phyloP scores from a whole-genome alignment of 2,113 vertebrate species.

The Phrynosoma blainvillii region DNA sequence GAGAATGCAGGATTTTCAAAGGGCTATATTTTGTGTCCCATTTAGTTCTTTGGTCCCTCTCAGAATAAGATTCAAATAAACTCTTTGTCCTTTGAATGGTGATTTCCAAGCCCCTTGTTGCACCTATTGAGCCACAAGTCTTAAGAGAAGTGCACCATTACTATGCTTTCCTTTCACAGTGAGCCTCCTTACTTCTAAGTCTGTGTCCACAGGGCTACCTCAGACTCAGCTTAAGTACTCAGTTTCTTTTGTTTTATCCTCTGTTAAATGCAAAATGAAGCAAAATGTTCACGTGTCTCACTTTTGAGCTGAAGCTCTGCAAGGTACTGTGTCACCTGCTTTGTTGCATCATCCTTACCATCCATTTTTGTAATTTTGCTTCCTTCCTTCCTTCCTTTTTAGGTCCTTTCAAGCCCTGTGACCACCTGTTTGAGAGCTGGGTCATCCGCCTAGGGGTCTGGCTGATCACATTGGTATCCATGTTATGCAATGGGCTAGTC shows the following conservation, averaged over 20 bases:
- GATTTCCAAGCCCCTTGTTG: background rate
- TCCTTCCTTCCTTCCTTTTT: slow-evolving; percentile 47
- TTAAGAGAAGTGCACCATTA: background rate
- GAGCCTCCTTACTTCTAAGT: background rate
- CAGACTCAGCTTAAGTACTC: background rate
- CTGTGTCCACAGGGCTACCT: background rate
- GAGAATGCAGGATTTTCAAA: background rate
- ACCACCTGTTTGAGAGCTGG: slow-evolving; percentile 94
- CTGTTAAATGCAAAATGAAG: background rate
- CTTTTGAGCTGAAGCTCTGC: background rate
- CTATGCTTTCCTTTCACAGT: background rate
- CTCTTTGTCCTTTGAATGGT: background rate
- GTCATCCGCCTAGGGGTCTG: slow-evolving; percentile 91
- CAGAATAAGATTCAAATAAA: background rate
- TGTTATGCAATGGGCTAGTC: slow-evolving; percentile 88
- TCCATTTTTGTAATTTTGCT: background rate
- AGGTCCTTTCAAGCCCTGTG: slow-evolving; percentile 96
- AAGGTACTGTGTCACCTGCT: fast-evolving
- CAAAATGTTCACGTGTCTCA: background rate
- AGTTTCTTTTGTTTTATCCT: background rate
- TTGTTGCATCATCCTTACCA: fast-evolving
- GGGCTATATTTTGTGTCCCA: background rate
- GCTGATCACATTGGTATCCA: slow-evolving; percentile 83
- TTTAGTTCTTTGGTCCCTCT: background rate
- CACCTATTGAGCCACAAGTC: background rate